phyloP scores from a whole-genome alignment of 35 echinoderm and acorn worm genomes.

The Strongylocentrotus purpuratus region DNA sequence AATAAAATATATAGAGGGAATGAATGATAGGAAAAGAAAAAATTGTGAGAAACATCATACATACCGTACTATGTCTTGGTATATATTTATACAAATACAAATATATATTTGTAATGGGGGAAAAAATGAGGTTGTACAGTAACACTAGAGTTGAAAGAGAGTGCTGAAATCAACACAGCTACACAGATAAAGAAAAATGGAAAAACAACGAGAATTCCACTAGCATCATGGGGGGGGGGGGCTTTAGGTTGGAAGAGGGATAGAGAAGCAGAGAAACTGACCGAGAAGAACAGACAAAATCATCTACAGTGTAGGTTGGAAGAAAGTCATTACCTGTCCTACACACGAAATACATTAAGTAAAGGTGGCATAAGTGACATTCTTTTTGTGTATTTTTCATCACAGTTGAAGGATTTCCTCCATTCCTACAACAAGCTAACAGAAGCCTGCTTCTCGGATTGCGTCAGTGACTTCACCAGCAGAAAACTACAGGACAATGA shows the following conservation, averaged over 20 bases:
- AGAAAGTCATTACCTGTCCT: neutral
- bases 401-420: constrained; percentile 71
- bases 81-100: too few relatives aligned
- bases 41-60: too few relatives aligned
- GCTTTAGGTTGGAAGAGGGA: too few relatives aligned
- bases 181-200: neutral
- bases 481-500: constrained; percentile 83
- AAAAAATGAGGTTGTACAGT: too few relatives aligned
- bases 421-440: constrained; percentile 92
- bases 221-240: neutral
- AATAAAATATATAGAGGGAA: too few relatives aligned
- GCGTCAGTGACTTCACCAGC: constrained; percentile 87
- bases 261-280: too few relatives aligned
- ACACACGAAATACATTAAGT: neutral
- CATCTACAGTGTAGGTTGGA: neutral
- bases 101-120: too few relatives aligned
- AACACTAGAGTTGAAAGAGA: too few relatives aligned
- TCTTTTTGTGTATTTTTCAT: neutral
- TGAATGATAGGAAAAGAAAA: too few relatives aligned
- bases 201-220: neutral
- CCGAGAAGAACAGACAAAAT: neutral
- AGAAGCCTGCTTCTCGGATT: constrained; percentile 87
- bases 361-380: too few relatives aligned
- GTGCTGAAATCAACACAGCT: too few relatives aligned
- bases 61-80: too few relatives aligned